Base-by-base conservation (phyloP, 2,113 vertebrate species). In the Muntiacus muntjak region DNA sequence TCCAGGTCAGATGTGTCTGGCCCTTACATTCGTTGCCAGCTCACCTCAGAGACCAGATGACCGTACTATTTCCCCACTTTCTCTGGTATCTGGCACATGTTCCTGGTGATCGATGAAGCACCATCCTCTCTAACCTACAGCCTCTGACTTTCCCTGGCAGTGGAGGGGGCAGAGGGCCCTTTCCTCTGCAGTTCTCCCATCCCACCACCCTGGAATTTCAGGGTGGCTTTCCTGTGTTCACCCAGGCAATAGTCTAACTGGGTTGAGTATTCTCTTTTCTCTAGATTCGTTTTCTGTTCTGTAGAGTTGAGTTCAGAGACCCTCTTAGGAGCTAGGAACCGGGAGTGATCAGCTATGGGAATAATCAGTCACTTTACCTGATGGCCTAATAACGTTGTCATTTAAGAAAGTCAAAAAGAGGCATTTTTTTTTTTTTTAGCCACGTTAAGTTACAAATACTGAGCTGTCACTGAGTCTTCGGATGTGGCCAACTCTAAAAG, bases 161-260 rank as follows among this genome's bases (percentile, higher is more conserved):
- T 1, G 26, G 81, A 21, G 9, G 36, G 36, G 50, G 17, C 13
- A 11, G 10, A 43, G 7, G 21, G 40, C 52, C 5, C 1, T 17
- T 47, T 14, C 54, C 28, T 13, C 17, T 14, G 33, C 19, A 0
- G 25, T 4, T 13, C 21, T 40, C 23, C 6, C 2, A 28, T 17
- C 3, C 7, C 16, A 5, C 58, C 45, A 1, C n/a, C 13, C 2
- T 0, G 8, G 28, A 13, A 33, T 78, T 19, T 14, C 7, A 7
- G 3, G 13, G 25, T 13, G 26, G 7, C 47, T 74, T 90, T 93
- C 40, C 50, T 62, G 33, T 58, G 54, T 28, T 55, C 26, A 28
- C 52, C 6, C 7, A 6, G 88, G 79, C 26, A 7, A 4, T 10
- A 26, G n/a, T 33, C 43, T 94, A 45, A n/a, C 4, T 13, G 43